Conservation (phyloP, 2,888 invertebrate species). For the Dynastes maya region DNA sequence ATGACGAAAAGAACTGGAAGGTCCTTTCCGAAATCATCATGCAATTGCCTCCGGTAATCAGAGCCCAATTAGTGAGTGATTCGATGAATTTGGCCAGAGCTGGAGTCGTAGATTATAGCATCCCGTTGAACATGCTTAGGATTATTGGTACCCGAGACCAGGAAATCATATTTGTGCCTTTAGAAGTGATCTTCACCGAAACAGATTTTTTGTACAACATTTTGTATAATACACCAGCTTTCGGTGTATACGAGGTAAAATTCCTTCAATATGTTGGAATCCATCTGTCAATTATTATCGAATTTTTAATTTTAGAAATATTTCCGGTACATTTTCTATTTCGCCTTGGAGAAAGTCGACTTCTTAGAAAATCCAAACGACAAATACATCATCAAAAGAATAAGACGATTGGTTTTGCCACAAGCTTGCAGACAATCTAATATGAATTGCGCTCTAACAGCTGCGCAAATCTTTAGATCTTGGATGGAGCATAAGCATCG, state of each 20-base stretch:
- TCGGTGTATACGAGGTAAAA: constrained; percentile 75
- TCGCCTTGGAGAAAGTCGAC: constrained; percentile 72
- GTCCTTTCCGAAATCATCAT: constrained; percentile 73
- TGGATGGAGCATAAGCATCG: constrained; percentile 73
- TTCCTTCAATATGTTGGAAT: neutral
- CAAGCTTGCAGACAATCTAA: constrained; percentile 75
- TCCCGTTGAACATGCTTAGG: constrained; percentile 73
- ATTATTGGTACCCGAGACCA: constrained; percentile 71
- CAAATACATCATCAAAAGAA: constrained; percentile 72
- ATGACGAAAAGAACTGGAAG: constrained; percentile 77
- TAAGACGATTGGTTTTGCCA: constrained; percentile 73
- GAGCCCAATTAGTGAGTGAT: constrained; percentile 82
- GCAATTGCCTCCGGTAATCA: constrained; percentile 74
- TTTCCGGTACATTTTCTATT: constrained; percentile 66
- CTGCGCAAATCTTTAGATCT: constrained; percentile 70
- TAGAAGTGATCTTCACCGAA: constrained; percentile 74
- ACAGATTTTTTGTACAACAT: constrained; percentile 75
- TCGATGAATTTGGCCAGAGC: constrained; percentile 75
- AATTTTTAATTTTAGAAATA: constrained; percentile 33
- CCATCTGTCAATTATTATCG: neutral
- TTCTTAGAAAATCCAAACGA: constrained; percentile 71
- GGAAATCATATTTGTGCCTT: constrained; percentile 73
- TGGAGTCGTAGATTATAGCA: constrained; percentile 74
- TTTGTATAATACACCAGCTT: constrained; percentile 74
- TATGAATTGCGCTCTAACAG: constrained; percentile 71